A percentile compares a stretch with the other conserved stretches of the same genome.
Conservation (phyloP, 2,113 vertebrate genomes). For the Loxodonta africana region DNA sequence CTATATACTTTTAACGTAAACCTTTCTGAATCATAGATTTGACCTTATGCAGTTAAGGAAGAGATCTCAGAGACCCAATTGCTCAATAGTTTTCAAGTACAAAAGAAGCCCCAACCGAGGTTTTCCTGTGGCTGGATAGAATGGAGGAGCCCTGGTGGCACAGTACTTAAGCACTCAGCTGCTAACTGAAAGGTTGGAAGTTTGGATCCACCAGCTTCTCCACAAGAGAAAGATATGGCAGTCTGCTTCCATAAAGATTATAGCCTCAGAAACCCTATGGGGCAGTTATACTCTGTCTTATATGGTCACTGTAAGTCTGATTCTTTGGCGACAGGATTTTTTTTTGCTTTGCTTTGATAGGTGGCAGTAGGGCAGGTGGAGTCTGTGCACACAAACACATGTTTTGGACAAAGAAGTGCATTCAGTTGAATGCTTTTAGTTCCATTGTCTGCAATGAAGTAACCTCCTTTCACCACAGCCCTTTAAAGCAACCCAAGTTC, state of each 20-base stretch:
- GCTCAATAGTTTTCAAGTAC: background rate
- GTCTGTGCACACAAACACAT: background rate
- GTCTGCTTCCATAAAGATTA: background rate
- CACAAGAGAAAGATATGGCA: background rate
- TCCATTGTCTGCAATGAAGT: background rate
- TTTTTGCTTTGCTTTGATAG: background rate
- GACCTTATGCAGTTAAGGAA: slow-evolving; percentile 25
- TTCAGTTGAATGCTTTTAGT: slow-evolving; percentile 23
- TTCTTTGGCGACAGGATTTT: background rate
- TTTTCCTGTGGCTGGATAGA: background rate
- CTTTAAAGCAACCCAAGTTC: slow-evolving; percentile 30
- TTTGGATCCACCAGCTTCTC: background rate
- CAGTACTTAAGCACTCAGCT: background rate
- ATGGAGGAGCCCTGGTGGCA: background rate
- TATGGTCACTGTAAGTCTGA: background rate
- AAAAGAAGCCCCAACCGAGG: background rate
- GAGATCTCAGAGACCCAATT: background rate
- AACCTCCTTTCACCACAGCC: background rate
- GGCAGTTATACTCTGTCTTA: background rate
- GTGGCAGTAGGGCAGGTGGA: background rate
- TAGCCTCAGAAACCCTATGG: background rate
- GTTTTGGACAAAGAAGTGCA: background rate
- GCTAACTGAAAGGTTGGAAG: background rate
- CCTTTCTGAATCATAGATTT: slow-evolving; percentile 3
- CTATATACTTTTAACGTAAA: background rate